Percentiles rank a stretch among this genome's conserved stretches.
phyloP scores from a whole-genome alignment of 2,797 vertebrate genomes.

The Syndactyla subalaris region DNA sequence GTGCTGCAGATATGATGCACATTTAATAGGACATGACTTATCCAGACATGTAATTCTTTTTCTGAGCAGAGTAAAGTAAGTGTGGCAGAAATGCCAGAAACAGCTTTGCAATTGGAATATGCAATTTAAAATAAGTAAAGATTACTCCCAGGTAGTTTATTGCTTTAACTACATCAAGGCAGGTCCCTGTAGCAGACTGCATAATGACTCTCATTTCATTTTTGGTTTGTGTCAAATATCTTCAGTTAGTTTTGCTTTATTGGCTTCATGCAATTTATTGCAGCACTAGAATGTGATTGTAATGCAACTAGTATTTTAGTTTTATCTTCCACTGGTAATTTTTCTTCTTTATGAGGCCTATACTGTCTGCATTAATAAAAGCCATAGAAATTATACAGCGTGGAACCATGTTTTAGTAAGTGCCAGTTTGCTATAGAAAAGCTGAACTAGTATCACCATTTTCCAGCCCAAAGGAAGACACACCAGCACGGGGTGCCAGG shows the following conservation, averaged over 20 bases:
- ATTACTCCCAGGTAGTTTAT: constrained; percentile 80
- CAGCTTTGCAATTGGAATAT: constrained; percentile 76
- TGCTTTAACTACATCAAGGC: constrained; percentile 76
- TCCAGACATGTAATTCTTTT: constrained; percentile 68
- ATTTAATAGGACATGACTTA: constrained; percentile 71
- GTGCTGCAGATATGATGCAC: constrained; percentile 56
- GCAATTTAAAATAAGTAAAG: constrained; percentile 80
- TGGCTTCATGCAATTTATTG: constrained; percentile 77
- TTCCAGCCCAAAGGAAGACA: not conserved
- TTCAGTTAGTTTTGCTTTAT: constrained; percentile 82
- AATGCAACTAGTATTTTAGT: constrained; percentile 78
- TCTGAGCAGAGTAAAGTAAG: constrained; percentile 61
- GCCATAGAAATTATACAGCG: constrained; percentile 73
- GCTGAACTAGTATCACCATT: not conserved
- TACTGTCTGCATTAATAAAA: constrained; percentile 77
- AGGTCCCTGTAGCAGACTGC: constrained; percentile 71
- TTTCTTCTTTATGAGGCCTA: constrained; percentile 79
- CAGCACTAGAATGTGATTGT: constrained; percentile 76
- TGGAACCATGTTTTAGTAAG: constrained; percentile 66
- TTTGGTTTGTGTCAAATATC: constrained; percentile 81
- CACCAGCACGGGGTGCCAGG: not conserved
- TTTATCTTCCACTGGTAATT: constrained; percentile 77
- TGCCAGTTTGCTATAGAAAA: constrained; percentile 41
- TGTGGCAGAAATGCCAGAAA: constrained; percentile 76
- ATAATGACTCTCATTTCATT: constrained; percentile 77